These are phyloP conservation scores for Trissolcus basalis DNA, from an alignment of 1,140 invertebrate species.

Conservation along the genomic window DNA sequence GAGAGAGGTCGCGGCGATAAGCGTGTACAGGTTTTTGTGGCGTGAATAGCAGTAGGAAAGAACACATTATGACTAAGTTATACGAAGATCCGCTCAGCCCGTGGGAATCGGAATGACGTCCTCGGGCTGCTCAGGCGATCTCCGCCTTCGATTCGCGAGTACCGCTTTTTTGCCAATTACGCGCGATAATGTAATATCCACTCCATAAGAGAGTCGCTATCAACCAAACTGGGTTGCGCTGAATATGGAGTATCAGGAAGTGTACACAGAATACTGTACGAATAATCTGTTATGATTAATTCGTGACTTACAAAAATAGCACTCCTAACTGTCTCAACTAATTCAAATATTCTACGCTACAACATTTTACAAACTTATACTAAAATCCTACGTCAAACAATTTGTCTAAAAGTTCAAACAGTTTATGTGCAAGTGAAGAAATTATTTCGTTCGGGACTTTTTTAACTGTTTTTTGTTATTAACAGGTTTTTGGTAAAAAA, in stretches of 20 bases:
- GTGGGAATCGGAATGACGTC: conserved; percentile 61
- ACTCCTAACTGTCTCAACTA: too few relatives aligned
- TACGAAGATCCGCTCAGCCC: conserved; percentile 51
- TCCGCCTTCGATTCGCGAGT: conserved; percentile 60
- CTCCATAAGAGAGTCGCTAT: conserved; percentile 45
- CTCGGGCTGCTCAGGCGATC: conserved; percentile 56
- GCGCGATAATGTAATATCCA: conserved; percentile 60
- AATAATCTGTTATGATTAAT: conserved; percentile 49
- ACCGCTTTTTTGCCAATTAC: conserved; percentile 61
- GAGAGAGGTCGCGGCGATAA: conserved; percentile 14
- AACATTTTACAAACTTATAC: too few relatives aligned
- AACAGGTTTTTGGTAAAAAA: too few relatives aligned
- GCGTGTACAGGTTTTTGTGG: conserved; percentile 29
- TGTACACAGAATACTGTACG: conserved; percentile 17
- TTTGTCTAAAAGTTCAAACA: too few relatives aligned
- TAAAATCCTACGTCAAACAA: too few relatives aligned
- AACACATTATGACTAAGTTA: conserved; percentile 56
- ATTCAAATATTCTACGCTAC: too few relatives aligned
- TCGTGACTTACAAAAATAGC: conserved; percentile 8
- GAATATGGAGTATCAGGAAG: conserved; percentile 58
- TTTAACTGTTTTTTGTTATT: too few relatives aligned
- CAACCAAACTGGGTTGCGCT: conserved; percentile 50
- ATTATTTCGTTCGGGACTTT: too few relatives aligned
- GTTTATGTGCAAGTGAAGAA: too few relatives aligned
- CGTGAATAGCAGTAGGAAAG: conserved; percentile 40